Percentiles rank a stretch among this genome's conserved stretches.
Evolutionary conservation across 2,797 vertebrate genomes (phyloP).

Genomic region (Salarias fasciatus): DNA sequence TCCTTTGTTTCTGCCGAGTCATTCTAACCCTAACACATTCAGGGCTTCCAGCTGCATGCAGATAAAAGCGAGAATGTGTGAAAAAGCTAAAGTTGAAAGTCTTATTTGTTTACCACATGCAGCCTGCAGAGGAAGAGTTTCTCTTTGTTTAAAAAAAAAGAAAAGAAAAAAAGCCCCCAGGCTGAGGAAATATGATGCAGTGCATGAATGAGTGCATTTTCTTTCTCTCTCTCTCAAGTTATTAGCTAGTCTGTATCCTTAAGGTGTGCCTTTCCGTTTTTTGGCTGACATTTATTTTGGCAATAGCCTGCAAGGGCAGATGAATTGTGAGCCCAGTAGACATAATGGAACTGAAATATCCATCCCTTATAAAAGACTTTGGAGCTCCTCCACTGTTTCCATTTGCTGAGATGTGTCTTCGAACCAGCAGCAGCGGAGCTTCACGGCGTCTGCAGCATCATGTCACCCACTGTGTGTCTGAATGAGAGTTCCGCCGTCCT

Average conservation of each 20-base stretch:
- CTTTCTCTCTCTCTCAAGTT: slow-evolving; percentile 27
- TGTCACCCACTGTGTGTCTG: slow-evolving; percentile 45
- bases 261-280: slow-evolving; percentile 60
- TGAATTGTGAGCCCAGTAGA: slow-evolving; percentile 69
- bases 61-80: slow-evolving; percentile 45
- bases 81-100: slow-evolving; percentile 31
- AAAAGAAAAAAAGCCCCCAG: slow-evolving; percentile 39
- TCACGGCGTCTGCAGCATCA: slow-evolving; percentile 37
- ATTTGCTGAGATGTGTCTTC: slow-evolving; percentile 56
- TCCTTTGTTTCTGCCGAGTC: slow-evolving; percentile 42
- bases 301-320: slow-evolving; percentile 74
- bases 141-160: too few relatives aligned
- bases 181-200: slow-evolving; percentile 60
- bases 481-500: slow-evolving; percentile 54
- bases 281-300: slow-evolving; percentile 78
- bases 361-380: slow-evolving; percentile 46
- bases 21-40: too few relatives aligned
- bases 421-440: slow-evolving; percentile 35
- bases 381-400: slow-evolving; percentile 67
- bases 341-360: slow-evolving; percentile 68
- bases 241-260: slow-evolving; percentile 64
- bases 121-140: slow-evolving; percentile 36
- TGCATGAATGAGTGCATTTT: slow-evolving; percentile 49
- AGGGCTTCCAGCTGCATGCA: slow-evolving; percentile 19
- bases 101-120: slow-evolving; percentile 56